phyloP scores from a whole-genome alignment of 2,797 vertebrate species.

The Acropternis orthonyx region DNA sequence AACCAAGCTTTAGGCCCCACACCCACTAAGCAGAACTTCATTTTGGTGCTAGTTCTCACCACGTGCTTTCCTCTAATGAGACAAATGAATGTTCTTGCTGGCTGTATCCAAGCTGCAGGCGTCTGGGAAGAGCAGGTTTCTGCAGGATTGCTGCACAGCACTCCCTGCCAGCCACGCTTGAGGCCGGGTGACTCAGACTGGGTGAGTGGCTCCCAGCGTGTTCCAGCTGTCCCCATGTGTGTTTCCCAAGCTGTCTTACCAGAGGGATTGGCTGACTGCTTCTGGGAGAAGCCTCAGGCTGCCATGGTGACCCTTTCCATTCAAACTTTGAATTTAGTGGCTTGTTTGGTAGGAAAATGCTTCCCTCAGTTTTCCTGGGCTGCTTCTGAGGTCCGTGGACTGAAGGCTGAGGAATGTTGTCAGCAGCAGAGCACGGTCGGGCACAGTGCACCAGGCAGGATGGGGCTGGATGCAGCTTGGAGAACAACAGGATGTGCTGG shows the following conservation, averaged over 20 bases:
- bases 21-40: not conserved
- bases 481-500: not conserved
- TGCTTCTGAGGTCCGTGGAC: rapidly evolving
- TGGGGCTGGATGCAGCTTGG: not conserved
- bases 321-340: not conserved
- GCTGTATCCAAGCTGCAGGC: not conserved
- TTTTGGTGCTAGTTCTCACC: not conserved
- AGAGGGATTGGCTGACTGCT: rapidly evolving
- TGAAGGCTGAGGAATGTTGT: not conserved
- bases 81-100: not conserved
- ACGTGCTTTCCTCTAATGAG: not conserved
- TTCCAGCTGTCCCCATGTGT: rapidly evolving
- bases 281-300: not conserved
- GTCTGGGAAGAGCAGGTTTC: not conserved
- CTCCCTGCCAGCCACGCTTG: not conserved
- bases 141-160: not conserved
- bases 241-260: not conserved
- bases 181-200: not conserved
- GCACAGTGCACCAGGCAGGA: not conserved
- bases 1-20: not conserved
- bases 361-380: not conserved
- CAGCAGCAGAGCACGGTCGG: rapidly evolving
- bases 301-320: not conserved
- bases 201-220: not conserved
- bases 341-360: not conserved